Base-by-base conservation (phyloP, 53 echinoderm and acorn worm genomes). In the Luidia sarsii region DNA sequence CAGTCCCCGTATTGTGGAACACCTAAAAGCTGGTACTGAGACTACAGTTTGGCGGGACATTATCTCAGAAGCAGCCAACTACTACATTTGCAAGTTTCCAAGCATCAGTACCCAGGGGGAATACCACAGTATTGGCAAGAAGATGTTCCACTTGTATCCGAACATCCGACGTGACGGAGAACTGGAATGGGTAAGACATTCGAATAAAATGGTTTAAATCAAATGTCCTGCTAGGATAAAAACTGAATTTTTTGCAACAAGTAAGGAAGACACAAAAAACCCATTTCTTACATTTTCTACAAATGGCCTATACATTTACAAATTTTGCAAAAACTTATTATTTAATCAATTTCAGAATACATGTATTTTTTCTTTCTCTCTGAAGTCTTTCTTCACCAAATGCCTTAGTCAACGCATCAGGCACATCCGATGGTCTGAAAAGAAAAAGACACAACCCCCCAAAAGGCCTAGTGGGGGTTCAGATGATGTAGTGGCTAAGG, bases 341-440 rank as follows among this genome's bases (percentile, higher is more conserved):
- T n/a, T n/a, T n/a, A n/a, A n/a, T n/a, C n/a, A n/a, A n/a, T n/a
- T n/a, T n/a, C n/a, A n/a, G n/a, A n/a, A n/a, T n/a, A n/a, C n/a
- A n/a, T n/a, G n/a, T n/a, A n/a, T 36, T 37, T n/a, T n/a, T 61
- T 61, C 37, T 19, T 15, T 15, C 66, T 33, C 66, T 8, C 7
- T 65, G 23, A 51, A 72, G 84, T 70, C 71, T 27, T 62, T 84
- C 28, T 84, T 84, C 65, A 84, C 73, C 22, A 71, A 70, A 3
- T 70, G 71, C 39, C 59, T 84, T 6, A 35, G 49, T 65, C 84
- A 84, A 36, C 20, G 53, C n/a, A 84, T 84, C 23, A 32, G 84
- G 22, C 84, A 72, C 30, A 84, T 84, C 37, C 57, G 83, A 45
- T 83, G 83, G 71, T 13, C 36, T 45, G 24, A 59, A 11, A 83